These are phyloP conservation scores for Momotus momota DNA, from an alignment of 2,797 vertebrate species.

Conservation along the genomic window DNA sequence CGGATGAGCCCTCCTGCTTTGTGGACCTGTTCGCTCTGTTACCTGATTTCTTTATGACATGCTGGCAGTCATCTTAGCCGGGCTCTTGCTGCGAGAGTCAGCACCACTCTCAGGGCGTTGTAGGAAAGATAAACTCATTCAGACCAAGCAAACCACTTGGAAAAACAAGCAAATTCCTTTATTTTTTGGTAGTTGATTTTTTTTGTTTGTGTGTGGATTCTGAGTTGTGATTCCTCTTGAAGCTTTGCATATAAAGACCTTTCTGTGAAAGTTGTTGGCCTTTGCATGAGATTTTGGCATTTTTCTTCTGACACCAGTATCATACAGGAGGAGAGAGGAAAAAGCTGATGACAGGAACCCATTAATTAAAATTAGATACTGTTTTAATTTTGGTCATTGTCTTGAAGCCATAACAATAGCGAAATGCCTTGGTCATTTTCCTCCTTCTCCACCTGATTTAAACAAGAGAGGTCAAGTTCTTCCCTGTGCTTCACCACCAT, in stretches of 20 bases:
- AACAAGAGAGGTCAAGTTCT: not conserved
- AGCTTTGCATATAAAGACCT: slow-evolving; percentile 24
- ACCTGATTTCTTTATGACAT: slow-evolving; percentile 46
- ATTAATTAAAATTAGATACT: slow-evolving; percentile 37
- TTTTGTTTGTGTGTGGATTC: not conserved
- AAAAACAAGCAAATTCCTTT: slow-evolving; percentile 4
- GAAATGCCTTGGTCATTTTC: not conserved
- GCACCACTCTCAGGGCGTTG: not conserved
- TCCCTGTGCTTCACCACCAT: not conserved
- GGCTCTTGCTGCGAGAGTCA: slow-evolving; percentile 55
- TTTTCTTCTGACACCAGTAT: not conserved
- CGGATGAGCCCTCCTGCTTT: slow-evolving; percentile 64
- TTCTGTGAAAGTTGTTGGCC: slow-evolving; percentile 21
- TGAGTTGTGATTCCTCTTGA: slow-evolving; percentile 34
- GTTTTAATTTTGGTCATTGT: slow-evolving; percentile 6
- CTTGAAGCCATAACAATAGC: not conserved
- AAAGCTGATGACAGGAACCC: not conserved
- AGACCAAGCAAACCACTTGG: slow-evolving; percentile 59
- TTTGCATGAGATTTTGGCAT: not conserved
- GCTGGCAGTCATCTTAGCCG: slow-evolving; percentile 7
- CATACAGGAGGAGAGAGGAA: not conserved
- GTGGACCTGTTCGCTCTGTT: slow-evolving; percentile 21
- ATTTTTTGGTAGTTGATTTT: not conserved
- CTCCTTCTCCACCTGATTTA: not conserved
- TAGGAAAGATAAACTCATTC: slow-evolving; percentile 72